Base-by-base conservation (phyloP, 2,888 invertebrate species). In the Phasia obesa region DNA sequence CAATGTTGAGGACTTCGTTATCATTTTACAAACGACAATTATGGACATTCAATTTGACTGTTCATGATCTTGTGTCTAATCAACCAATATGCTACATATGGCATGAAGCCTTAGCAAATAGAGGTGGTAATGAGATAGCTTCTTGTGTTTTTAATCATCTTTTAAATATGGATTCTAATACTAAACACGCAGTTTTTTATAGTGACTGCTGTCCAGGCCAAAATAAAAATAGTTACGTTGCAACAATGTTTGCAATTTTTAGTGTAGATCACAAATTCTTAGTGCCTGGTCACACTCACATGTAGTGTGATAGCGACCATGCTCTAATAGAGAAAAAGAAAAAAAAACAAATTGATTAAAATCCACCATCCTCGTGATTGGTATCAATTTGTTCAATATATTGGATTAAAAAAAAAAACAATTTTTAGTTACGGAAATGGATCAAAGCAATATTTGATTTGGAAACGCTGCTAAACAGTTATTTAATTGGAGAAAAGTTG, bases 11-110 rank as follows among this genome's bases (percentile, higher is more conserved):
- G n/a, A n/a, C n/a, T n/a, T n/a, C n/a, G n/a, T n/a, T n/a, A n/a
- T 21, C 21, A 6, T 74, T 74, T 62, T 53, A 44, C 27, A 74
- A 62, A 55, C 25, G 62, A 15, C 19, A n/a, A 38, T 49, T 84
- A 44, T 84, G 80, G 60, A 80, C 78, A 5, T 78, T 35, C 53
- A 79, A 78, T 55, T 27, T 69, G 2, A 78, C 78, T 13, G 35
- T 77, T 11, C 82, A 82, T 62, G 78, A 83, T 9, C 38, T 62
- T 47, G 44, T 5, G 2, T 23, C 51, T 7, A 38, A 60, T 19
- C 42, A 57, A 44, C 44, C 70, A 42, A 23, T 23, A 44, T 75
- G 51, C 19, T 83, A 70, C 44, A 79, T 83, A 64, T 83, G n/a
- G n/a, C n/a, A n/a, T n/a, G n/a, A n/a, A n/a, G n/a, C n/a, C n/a